Conservation (phyloP, 2,113 vertebrate species). For the Saccopteryx bilineata region DNA sequence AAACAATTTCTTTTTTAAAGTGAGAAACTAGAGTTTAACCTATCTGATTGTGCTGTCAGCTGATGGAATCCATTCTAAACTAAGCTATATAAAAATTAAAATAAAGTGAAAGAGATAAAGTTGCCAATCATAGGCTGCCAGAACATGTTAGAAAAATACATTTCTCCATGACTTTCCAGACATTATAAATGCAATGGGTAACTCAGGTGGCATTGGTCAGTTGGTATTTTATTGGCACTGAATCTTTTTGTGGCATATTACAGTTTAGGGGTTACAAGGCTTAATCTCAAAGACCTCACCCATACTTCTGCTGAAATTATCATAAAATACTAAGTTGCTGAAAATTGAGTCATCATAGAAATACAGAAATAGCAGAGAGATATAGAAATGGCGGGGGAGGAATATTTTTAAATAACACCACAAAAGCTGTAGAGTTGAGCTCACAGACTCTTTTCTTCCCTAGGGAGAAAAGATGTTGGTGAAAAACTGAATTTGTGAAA, state of each 20-base stretch:
- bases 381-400: background rate
- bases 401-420: background rate
- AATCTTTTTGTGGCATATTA: background rate
- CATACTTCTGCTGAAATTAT: background rate
- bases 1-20: background rate
- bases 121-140: background rate
- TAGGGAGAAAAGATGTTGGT: background rate
- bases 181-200: background rate
- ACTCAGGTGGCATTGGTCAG: background rate
- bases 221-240: background rate
- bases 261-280: background rate
- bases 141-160: background rate
- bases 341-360: background rate
- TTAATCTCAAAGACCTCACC: background rate
- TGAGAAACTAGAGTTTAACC: background rate
- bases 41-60: background rate
- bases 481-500: constrained; percentile 23
- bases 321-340: background rate
- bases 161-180: background rate
- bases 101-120: background rate
- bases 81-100: background rate
- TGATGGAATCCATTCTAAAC: background rate
- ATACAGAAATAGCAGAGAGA: background rate
- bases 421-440: background rate
- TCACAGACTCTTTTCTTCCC: background rate